phyloP scores from a whole-genome alignment of 2,797 vertebrate species.

The Sebastes baramenuke region DNA sequence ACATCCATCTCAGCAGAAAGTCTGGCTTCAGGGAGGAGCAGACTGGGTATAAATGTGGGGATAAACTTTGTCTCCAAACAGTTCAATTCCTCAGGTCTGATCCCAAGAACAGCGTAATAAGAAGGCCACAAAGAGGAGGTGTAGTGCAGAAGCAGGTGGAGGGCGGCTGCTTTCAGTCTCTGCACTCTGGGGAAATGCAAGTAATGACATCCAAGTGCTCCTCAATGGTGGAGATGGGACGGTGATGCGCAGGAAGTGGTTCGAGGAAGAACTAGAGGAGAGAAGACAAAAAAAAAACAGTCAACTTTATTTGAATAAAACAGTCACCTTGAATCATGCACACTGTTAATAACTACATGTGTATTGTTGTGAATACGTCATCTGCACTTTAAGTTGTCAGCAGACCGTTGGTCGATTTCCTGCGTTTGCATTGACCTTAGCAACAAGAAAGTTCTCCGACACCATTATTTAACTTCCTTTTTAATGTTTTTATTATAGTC shows the following conservation, averaged over 20 bases:
- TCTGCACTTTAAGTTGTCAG: background rate
- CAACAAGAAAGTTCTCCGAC: no score
- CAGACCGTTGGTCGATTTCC: background rate
- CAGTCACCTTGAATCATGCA: background rate
- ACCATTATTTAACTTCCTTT: no score
- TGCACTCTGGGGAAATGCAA: background rate
- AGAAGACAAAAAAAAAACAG: background rate
- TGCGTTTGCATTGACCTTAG: background rate
- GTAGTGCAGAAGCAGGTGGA: background rate
- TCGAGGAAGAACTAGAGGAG: background rate
- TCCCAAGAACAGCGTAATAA: background rate
- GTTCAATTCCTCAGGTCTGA: background rate
- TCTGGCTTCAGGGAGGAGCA: background rate
- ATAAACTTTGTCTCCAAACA: background rate
- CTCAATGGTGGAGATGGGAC: fast-evolving
- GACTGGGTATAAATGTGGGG: background rate
- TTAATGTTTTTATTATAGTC: no score
- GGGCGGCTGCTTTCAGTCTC: background rate
- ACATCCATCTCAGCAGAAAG: background rate
- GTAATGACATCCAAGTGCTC: background rate
- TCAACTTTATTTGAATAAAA: background rate
- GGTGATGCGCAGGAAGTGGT: fast-evolving
- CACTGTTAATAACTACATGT: background rate
- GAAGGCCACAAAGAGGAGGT: background rate
- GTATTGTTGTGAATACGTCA: background rate